phyloP scores from a whole-genome alignment of 64 coral and sea anemone genomes.

The Pocillopora damicornis region DNA sequence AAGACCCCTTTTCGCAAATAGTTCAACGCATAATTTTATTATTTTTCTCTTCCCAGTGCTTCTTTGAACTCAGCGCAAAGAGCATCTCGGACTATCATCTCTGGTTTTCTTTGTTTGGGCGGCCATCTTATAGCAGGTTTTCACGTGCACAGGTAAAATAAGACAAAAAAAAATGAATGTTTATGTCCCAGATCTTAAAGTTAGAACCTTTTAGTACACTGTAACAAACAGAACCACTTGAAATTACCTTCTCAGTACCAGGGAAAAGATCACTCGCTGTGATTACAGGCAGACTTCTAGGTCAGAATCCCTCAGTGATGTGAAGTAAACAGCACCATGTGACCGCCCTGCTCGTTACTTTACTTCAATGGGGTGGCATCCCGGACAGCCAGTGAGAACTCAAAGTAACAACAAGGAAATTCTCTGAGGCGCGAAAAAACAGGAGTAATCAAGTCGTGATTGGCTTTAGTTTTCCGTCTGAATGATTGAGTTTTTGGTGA shows the following conservation, averaged over 20 bases:
- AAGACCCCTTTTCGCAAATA: too few relatives aligned
- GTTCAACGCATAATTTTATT: background rate
- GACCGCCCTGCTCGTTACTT: too few relatives aligned
- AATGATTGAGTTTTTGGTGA: too few relatives aligned
- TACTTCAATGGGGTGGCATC: too few relatives aligned
- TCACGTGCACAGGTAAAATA: constrained; percentile 60
- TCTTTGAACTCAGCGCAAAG: constrained; percentile 14
- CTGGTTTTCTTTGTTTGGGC: constrained; percentile 64
- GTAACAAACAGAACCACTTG: background rate
- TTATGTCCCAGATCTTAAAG: background rate
- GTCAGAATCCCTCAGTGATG: background rate
- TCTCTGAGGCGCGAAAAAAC: too few relatives aligned
- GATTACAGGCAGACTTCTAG: background rate
- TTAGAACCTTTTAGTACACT: background rate
- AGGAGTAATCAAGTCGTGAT: too few relatives aligned
- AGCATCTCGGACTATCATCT: constrained; percentile 71
- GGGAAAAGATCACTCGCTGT: too few relatives aligned
- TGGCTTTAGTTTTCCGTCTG: too few relatives aligned
- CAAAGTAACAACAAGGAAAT: too few relatives aligned
- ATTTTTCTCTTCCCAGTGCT: background rate
- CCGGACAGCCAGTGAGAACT: too few relatives aligned
- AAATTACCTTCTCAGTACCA: background rate
- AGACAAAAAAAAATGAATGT: too few relatives aligned
- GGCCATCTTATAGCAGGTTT: constrained; percentile 74
- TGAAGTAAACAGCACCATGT: background rate